Evolutionary conservation across 2,888 invertebrate species (phyloP).

Genomic region (Dicyrtomina minuta): DNA sequence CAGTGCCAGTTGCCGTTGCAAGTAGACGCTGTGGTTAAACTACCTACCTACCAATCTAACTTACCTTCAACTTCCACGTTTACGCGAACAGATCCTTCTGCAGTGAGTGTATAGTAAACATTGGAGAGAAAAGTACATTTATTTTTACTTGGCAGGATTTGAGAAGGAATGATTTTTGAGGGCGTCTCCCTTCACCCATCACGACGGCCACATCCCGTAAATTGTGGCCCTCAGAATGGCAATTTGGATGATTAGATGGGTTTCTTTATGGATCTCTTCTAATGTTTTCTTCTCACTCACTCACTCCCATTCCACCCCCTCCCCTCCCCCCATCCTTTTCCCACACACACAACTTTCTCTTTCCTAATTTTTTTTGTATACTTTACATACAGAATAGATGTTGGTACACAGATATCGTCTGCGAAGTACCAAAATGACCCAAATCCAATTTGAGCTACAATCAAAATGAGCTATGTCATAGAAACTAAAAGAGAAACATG

Average conservation of each 20-base stretch:
- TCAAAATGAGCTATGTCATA: too few relatives aligned
- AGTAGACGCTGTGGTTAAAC: too few relatives aligned
- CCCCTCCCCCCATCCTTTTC: not conserved
- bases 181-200: conserved; percentile 30
- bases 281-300: conserved; percentile 3
- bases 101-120: not conserved
- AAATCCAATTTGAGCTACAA: too few relatives aligned
- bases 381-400: too few relatives aligned
- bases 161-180: conserved; percentile 25
- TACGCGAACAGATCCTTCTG: too few relatives aligned
- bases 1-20: too few relatives aligned
- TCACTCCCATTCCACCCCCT: not conserved
- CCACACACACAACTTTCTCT: not conserved
- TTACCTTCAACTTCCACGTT: too few relatives aligned
- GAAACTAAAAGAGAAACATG: too few relatives aligned
- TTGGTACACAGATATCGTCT: too few relatives aligned
- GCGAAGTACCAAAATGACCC: too few relatives aligned
- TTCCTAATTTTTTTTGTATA: too few relatives aligned
- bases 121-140: not conserved
- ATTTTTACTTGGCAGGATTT: not conserved
- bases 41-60: too few relatives aligned
- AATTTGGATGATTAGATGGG: conserved; percentile 37
- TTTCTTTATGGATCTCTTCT: conserved; percentile 16
- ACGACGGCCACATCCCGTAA: conserved; percentile 3
- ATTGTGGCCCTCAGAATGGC: conserved; percentile 32